Percentiles rank a stretch among this genome's conserved stretches.
These are phyloP conservation scores for Phacellophora camtschatica DNA, from an alignment of 30 jellyfish, hydroid and myxozoan genomes.

Conservation along the genomic window DNA sequence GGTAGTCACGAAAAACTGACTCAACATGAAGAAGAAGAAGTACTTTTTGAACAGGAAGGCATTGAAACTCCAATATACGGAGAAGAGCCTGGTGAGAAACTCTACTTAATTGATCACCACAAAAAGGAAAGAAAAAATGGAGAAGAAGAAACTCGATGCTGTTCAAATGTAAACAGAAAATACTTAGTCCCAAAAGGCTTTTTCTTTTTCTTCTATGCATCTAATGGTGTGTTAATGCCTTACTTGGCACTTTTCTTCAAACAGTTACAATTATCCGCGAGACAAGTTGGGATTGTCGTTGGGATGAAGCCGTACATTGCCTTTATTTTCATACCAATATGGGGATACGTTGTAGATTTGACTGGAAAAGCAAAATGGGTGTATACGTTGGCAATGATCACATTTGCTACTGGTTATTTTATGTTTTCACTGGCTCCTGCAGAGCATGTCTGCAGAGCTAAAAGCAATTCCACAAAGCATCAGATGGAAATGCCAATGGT, in stretches of 20 bases:
- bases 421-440: slow-evolving; percentile 88
- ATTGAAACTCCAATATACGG: slow-evolving; percentile 55
- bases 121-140: slow-evolving; percentile 17
- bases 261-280: slow-evolving; percentile 79
- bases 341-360: slow-evolving; percentile 93
- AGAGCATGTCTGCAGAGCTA: slow-evolving; percentile 77
- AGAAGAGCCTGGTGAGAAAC: slow-evolving; percentile 64
- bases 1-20: no score
- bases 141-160: slow-evolving; percentile 25
- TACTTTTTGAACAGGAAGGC: slow-evolving; percentile 59
- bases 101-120: slow-evolving; percentile 29
- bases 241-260: slow-evolving; percentile 79
- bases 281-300: slow-evolving; percentile 91
- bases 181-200: slow-evolving; percentile 77
- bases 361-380: slow-evolving; percentile 76
- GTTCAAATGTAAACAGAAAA: slow-evolving; percentile 64
- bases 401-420: slow-evolving; percentile 88
- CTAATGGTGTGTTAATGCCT: slow-evolving; percentile 91
- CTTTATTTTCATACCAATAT: slow-evolving; percentile 82
- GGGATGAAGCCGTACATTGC: slow-evolving; percentile 96
- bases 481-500: slow-evolving; percentile 45
- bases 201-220: slow-evolving; percentile 90
- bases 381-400: slow-evolving; percentile 68
- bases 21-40: slow-evolving; percentile 66
- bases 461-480: slow-evolving; percentile 83